These are phyloP conservation scores for Limonius californicus DNA, from an alignment of 1,140 invertebrate species.

Conservation along the genomic window DNA sequence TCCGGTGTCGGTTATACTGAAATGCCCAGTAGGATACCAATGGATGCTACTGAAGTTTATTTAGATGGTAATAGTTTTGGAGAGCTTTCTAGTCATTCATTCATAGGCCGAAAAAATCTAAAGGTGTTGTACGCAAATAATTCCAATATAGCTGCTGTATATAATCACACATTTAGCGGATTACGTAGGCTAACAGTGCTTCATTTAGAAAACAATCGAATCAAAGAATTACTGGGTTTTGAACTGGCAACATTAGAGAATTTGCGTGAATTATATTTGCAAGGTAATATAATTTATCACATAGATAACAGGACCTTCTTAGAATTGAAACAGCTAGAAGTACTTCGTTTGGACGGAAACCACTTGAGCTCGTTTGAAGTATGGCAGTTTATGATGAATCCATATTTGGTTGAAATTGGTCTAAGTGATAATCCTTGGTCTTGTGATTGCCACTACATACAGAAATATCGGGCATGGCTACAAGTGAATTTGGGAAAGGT, in stretches of 20 bases:
- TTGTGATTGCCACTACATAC: slow-evolving; percentile 81
- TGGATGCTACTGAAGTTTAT: slow-evolving; percentile 92
- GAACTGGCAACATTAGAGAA: slow-evolving; percentile 79
- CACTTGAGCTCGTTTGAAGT: slow-evolving; percentile 72
- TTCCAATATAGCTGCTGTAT: slow-evolving; percentile 77
- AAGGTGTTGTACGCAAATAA: slow-evolving; percentile 84
- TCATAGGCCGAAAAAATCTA: slow-evolving; percentile 85
- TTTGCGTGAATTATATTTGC: slow-evolving; percentile 79
- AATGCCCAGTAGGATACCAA: slow-evolving; percentile 83
- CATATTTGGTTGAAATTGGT: slow-evolving; percentile 73
- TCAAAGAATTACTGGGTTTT: slow-evolving; percentile 74
- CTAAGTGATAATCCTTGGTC: slow-evolving; percentile 85
- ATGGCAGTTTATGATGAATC: slow-evolving; percentile 71
- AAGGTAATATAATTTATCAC: slow-evolving; percentile 78
- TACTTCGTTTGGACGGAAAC: slow-evolving; percentile 82
- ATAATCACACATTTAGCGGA: slow-evolving; percentile 88
- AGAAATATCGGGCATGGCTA: slow-evolving; percentile 74
- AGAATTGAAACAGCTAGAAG: slow-evolving; percentile 73
- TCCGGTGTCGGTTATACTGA: slow-evolving; percentile 72
- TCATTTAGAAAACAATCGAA: slow-evolving; percentile 81
- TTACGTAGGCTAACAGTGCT: slow-evolving; percentile 70
- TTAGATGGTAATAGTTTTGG: slow-evolving; percentile 87
- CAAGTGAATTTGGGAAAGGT: slow-evolving; percentile 68
- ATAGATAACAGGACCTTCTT: slow-evolving; percentile 84
- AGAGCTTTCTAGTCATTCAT: slow-evolving; percentile 82